A percentile compares a stretch with the other conserved stretches of the same genome.
Conservation (phyloP, 2,888 invertebrate species). For the Limnephilus rhombicus region DNA sequence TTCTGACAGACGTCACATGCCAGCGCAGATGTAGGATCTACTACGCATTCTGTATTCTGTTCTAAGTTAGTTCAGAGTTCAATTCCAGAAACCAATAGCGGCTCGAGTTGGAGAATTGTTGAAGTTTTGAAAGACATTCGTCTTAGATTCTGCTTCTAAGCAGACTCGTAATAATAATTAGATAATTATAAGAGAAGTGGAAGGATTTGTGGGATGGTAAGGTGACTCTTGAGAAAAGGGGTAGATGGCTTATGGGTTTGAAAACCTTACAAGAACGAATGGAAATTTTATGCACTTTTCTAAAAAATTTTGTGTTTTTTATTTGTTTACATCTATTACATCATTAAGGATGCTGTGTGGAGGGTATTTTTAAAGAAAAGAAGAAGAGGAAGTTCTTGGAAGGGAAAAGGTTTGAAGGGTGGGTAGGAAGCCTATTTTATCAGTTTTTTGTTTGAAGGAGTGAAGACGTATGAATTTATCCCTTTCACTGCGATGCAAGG, state of each 20-base stretch:
- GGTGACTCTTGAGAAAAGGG: too few relatives aligned
- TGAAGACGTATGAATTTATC: too few relatives aligned
- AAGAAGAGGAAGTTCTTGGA: too few relatives aligned
- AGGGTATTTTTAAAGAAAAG: too few relatives aligned
- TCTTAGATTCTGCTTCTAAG: not conserved
- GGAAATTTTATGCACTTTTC: too few relatives aligned
- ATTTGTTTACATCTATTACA: too few relatives aligned
- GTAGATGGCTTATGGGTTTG: too few relatives aligned
- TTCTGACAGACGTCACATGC: slow-evolving; percentile 1
- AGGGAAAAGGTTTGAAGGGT: too few relatives aligned
- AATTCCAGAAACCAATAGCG: not conserved
- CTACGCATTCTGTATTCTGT: not conserved
- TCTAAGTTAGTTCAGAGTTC: not conserved
- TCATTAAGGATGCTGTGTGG: too few relatives aligned
- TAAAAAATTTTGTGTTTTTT: not conserved
- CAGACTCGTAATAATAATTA: not conserved
- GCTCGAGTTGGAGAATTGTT: not conserved
- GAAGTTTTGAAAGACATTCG: slow-evolving; percentile 1
- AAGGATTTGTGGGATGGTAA: not conserved
- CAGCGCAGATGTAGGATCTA: not conserved
- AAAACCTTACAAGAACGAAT: not conserved
- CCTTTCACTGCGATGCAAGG: too few relatives aligned
- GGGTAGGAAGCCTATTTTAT: too few relatives aligned
- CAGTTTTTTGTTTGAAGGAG: too few relatives aligned
- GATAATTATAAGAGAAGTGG: not conserved